Evolutionary conservation across 2,113 vertebrate genomes (phyloP).

Genomic region (Mustela nigripes): DNA sequence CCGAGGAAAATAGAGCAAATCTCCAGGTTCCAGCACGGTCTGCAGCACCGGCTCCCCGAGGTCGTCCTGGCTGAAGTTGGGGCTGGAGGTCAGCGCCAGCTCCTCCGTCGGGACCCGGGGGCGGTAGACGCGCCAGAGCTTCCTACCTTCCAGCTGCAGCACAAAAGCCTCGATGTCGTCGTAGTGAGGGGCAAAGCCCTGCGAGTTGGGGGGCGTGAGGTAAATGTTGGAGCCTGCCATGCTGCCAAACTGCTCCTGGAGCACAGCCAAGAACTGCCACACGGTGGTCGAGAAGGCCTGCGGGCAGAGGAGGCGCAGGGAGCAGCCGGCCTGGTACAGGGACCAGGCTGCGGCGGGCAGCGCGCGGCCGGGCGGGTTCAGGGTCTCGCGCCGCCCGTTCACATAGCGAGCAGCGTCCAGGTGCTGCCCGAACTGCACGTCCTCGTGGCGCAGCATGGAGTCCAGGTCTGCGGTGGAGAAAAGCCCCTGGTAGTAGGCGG

Average conservation of each 20-base stretch:
- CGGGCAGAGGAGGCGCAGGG: conserved; percentile 95
- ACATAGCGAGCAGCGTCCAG: conserved; percentile 94
- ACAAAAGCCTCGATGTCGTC: conserved; percentile 99
- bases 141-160: conserved; percentile 97
- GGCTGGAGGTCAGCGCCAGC: conserved; percentile 86
- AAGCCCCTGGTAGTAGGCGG: conserved; percentile 93
- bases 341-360: conserved; percentile 95
- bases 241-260: conserved; percentile 96
- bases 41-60: conserved; percentile 94
- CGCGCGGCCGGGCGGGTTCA: conserved; percentile 94
- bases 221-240: conserved; percentile 98
- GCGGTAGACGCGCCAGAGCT: conserved; percentile 96
- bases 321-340: conserved; percentile 96
- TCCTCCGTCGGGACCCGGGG: conserved; percentile 88
- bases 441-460: conserved; percentile 90
- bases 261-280: conserved; percentile 95
- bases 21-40: conserved; percentile 94
- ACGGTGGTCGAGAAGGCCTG: conserved; percentile 94
- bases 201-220: conserved; percentile 94
- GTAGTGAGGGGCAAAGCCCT: conserved; percentile 98
- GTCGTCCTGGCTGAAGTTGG: conserved; percentile 92
- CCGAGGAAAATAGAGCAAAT: conserved; percentile 97
- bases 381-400: conserved; percentile 91
- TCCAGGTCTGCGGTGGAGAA: conserved; percentile 97
- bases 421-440: conserved; percentile 95